Conservation (phyloP, 2,113 vertebrate species). For the Chascanopsetta lugubris region DNA sequence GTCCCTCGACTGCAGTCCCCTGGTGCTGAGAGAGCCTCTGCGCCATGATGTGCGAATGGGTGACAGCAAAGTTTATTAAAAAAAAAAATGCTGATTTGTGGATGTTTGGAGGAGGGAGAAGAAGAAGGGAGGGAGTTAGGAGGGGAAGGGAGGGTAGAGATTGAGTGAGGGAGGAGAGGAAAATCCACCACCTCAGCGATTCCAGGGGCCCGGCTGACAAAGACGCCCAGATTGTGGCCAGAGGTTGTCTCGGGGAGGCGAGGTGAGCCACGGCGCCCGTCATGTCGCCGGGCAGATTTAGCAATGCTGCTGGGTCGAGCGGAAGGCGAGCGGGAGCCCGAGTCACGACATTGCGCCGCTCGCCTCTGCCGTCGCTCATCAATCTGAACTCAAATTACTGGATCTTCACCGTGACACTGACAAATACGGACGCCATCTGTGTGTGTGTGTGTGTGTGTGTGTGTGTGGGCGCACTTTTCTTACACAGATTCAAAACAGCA, state of each 20-base stretch:
- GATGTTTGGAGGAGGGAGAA: conserved; percentile 48
- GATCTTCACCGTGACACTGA: conserved; percentile 20
- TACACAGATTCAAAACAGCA: conserved; percentile 2
- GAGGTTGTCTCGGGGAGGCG: conserved; percentile 67
- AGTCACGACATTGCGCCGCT: conserved; percentile 48
- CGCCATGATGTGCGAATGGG: conserved; percentile 58
- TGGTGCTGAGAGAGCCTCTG: conserved; percentile 32
- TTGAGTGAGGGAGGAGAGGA: conserved; percentile 62
- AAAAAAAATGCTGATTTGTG: conserved; percentile 76
- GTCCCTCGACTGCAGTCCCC: conserved; percentile 18
- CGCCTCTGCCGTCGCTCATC: conserved; percentile 52
- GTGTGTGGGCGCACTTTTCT: background rate
- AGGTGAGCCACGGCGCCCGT: conserved; percentile 62
- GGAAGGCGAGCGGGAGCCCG: conserved; percentile 67
- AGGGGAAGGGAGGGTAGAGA: conserved; percentile 43
- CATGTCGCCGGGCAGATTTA: conserved; percentile 77
- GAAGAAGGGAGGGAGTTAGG: conserved; percentile 24
- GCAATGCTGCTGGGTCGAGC: conserved; percentile 77
- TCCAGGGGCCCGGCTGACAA: conserved; percentile 67
- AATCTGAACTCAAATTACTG: conserved; percentile 59
- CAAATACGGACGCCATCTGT: conserved; percentile 27
- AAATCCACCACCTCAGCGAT: conserved; percentile 77
- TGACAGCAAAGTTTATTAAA: conserved; percentile 43
- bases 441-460: background rate
- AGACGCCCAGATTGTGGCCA: conserved; percentile 71